Evolutionary conservation across 2,888 invertebrate genomes (phyloP).

Genomic region (Eudemis profundana): DNA sequence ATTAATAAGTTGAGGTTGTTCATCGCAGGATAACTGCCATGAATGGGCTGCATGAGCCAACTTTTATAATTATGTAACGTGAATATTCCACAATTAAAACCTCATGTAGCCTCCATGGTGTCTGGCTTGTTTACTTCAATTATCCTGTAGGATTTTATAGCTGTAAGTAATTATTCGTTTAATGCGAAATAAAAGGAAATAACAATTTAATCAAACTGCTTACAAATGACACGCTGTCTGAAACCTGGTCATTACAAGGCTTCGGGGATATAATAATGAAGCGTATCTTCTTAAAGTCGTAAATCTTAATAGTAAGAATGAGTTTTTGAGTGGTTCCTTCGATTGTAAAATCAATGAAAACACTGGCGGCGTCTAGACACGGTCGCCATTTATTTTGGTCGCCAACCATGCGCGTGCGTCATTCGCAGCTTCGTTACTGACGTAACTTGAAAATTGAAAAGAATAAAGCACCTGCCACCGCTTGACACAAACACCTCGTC

Average conservation of each 20-base stretch:
- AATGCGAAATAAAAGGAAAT: conserved; percentile 31
- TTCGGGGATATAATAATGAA: background rate
- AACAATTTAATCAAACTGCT: conserved; percentile 5
- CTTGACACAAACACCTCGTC: conserved; percentile 2
- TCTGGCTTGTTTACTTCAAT: conserved; percentile 19
- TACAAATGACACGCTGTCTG: too few relatives aligned
- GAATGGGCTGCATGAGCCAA: conserved; percentile 30
- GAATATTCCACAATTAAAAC: conserved; percentile 16
- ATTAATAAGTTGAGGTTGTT: conserved; percentile 18
- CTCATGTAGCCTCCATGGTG: background rate
- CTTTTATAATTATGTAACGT: conserved; percentile 35
- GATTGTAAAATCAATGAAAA: conserved; percentile 44
- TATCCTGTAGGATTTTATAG: conserved; percentile 6
- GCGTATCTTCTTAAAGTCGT: background rate
- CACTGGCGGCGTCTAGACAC: conserved; percentile 57
- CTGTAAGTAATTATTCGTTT: conserved; percentile 4
- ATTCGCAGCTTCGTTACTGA: conserved; percentile 58
- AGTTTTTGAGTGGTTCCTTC: conserved; percentile 24
- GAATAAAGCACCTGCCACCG: conserved; percentile 55
- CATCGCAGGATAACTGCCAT: conserved; percentile 30
- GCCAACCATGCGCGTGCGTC: conserved; percentile 66
- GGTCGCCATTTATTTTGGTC: conserved; percentile 68
- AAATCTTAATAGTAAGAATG: conserved; percentile 5
- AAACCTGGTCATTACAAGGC: too few relatives aligned
- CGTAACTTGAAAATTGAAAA: conserved; percentile 69